Base-by-base conservation (phyloP, 2,113 vertebrate genomes). In the Anas platyrhynchos region DNA sequence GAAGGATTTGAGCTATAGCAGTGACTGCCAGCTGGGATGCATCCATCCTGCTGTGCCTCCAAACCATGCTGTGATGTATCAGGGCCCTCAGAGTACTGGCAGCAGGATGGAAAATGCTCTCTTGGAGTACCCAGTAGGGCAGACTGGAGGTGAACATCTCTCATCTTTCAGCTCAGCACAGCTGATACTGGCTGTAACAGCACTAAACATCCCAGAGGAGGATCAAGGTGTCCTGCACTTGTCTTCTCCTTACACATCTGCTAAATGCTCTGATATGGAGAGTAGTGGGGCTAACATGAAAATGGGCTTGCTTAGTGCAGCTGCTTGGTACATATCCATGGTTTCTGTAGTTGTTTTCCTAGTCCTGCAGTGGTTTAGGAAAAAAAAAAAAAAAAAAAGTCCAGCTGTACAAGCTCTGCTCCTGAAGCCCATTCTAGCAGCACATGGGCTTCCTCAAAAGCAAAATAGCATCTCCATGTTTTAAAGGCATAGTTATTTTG, bases 391-490 rank as follows among this genome's bases (percentile, higher is more conserved):
- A 27, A 15, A 59, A 43, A 41, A 9, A 13, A 21, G 43, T 61
- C 73, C n/a, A 68, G 69, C 58, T 21, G 6, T 31, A 41, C 44
- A 50, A 54, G 29, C 32, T n/a, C 50, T 26, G 41, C 32, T 59
- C 54, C 34, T 16, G 29, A 59, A 71, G n/a, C 21, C 11, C 27
- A 7, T 46, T 9, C 16, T 54, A 76, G 46, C 50, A 79, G 63
- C 58, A 10, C 20, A 9, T 34, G 59, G 23, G 13, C 50, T 25
- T 69, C 74, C 21, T 27, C 50, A 72, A 55, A 41, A 77, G 36
- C 34, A 74, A 46, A 79, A 61, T 12, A 43, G 50, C 31, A 2
- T n/a, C 0, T 0, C 59, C 75, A 11, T 5, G 32, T 48, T 71
- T 44, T n/a, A 5, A 29, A 11, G 8, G 3, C 54, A 13, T 3